Evolutionary conservation across 2,888 invertebrate species (phyloP).

Genomic region (Oxyteleia sp.): DNA sequence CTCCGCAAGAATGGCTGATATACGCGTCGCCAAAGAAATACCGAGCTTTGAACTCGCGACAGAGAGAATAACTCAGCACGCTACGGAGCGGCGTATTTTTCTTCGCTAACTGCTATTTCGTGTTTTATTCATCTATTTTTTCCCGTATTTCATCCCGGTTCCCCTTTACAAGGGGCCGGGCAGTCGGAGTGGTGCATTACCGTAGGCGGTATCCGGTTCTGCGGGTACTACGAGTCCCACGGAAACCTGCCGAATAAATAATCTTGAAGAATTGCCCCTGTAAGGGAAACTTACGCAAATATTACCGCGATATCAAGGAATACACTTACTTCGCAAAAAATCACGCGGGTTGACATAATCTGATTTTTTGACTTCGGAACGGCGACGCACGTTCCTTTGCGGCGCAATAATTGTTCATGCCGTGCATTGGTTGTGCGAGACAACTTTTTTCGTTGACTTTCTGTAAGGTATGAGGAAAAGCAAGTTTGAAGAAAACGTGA

Average conservation of each 20-base stretch:
- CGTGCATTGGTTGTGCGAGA: background rate
- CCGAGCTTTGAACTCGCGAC: conserved; percentile 80
- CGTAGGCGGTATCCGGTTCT: conserved; percentile 83
- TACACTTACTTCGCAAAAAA: conserved; percentile 66
- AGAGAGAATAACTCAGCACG: conserved; percentile 83
- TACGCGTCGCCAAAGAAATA: conserved; percentile 67
- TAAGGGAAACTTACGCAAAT: conserved; percentile 79
- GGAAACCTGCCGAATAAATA: conserved; percentile 86
- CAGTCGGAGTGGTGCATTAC: conserved; percentile 81
- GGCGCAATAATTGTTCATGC: conserved; percentile 15
- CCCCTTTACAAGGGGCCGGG: conserved; percentile 74
- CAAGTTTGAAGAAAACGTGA: no score
- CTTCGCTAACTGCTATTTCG: conserved; percentile 84
- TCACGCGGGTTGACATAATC: conserved; percentile 60
- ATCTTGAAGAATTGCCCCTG: conserved; percentile 81
- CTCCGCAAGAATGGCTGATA: conserved; percentile 60
- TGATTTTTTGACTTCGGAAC: conserved; percentile 41
- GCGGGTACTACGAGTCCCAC: conserved; percentile 81
- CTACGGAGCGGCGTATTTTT: conserved; percentile 83
- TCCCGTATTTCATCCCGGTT: conserved; percentile 81
- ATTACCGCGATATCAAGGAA: conserved; percentile 69
- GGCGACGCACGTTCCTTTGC: background rate
- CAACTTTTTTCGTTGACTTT: background rate
- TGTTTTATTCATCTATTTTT: conserved; percentile 83
- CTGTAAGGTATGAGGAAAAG: no score